phyloP scores from a whole-genome alignment of 2,113 vertebrate genomes.

The Ifrita kowaldi region DNA sequence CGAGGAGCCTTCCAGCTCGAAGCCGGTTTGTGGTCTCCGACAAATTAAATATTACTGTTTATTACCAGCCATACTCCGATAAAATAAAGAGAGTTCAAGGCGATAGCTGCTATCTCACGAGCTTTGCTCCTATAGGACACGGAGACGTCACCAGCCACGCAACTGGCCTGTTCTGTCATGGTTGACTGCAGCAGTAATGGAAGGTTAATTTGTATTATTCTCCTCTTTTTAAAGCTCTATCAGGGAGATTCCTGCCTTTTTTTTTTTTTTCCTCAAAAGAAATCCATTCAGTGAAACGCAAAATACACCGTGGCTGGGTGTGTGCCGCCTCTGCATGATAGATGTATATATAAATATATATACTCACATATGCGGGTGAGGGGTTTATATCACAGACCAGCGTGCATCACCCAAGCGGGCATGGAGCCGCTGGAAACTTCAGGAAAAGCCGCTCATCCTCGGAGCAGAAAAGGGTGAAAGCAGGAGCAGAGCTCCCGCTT shows the following conservation, averaged over 20 bases:
- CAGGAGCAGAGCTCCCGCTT: neutral
- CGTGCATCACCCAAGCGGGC: neutral
- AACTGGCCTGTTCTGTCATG: slow-evolving; percentile 68
- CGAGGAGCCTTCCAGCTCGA: slow-evolving; percentile 60
- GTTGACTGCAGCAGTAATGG: slow-evolving; percentile 61
- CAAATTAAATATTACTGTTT: slow-evolving; percentile 82
- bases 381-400: accelerated
- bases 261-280: accelerated
- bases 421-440: neutral
- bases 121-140: slow-evolving; percentile 79
- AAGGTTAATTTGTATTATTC: slow-evolving; percentile 66
- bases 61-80: slow-evolving; percentile 77
- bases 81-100: slow-evolving; percentile 78
- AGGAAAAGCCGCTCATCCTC: neutral
- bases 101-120: slow-evolving; percentile 74
- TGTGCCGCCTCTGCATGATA: accelerated
- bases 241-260: neutral
- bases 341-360: neutral
- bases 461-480: neutral
- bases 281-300: neutral
- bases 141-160: slow-evolving; percentile 78
- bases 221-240: slow-evolving; percentile 54
- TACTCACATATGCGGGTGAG: accelerated
- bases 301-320: neutral
- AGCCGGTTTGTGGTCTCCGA: slow-evolving; percentile 68